Evolutionary conservation across 1,140 invertebrate species (phyloP).

Genomic region (Venturia canescens): DNA sequence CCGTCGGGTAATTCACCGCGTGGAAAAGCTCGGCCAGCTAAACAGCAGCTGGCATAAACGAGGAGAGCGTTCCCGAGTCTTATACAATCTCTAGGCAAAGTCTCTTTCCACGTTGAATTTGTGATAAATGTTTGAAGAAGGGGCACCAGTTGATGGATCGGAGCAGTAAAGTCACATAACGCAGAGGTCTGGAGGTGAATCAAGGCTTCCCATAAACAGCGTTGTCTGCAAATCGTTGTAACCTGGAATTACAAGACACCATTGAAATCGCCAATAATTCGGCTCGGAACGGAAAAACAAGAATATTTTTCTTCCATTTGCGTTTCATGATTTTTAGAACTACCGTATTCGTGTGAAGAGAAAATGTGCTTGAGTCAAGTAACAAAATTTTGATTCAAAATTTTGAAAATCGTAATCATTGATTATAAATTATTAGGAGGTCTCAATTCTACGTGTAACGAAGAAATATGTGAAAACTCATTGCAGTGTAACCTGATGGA

Average conservation of each 20-base stretch:
- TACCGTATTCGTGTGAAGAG: no score
- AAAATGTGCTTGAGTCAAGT: no score
- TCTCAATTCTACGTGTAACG: no score
- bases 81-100: conserved; percentile 73
- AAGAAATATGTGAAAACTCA: not conserved
- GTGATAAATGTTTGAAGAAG: conserved; percentile 75
- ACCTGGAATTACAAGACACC: conserved; percentile 65
- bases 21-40: conserved; percentile 94
- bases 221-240: conserved; percentile 87
- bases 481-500: conserved; percentile 84
- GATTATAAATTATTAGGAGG: no score
- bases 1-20: conserved; percentile 89
- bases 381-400: no score
- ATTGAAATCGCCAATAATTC: no score
- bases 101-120: conserved; percentile 56
- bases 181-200: conserved; percentile 93
- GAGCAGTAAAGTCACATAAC: conserved; percentile 89
- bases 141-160: conserved; percentile 87
- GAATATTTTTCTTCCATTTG: no score
- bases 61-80: conserved; percentile 92
- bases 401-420: no score
- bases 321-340: no score
- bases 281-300: no score
- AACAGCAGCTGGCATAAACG: conserved; percentile 94
- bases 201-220: conserved; percentile 90